Conservation (phyloP, 2,113 vertebrate species). For the Bostrychus sinensis region DNA sequence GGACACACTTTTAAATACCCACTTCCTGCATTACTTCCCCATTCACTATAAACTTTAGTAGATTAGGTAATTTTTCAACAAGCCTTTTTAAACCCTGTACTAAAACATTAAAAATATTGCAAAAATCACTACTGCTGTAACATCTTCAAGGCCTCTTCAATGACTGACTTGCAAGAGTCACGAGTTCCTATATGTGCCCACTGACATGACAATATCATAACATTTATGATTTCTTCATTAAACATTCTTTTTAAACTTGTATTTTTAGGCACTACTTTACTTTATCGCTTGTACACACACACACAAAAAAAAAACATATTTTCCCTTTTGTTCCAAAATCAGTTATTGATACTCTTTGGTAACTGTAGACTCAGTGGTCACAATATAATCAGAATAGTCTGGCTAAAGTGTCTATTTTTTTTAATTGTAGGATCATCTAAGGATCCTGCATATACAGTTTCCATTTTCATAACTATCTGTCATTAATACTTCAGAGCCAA, state of each 20-base stretch:
- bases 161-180: too few species aligned
- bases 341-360: not conserved
- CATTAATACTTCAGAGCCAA: not conserved
- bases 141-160: too few species aligned
- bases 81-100: constrained; percentile 1
- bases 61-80: constrained; percentile 12
- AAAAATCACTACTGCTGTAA: not conserved
- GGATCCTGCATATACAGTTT: not conserved
- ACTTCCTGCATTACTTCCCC: constrained; percentile 52
- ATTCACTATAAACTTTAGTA: constrained; percentile 37
- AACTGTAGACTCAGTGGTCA: not conserved
- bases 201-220: too few species aligned
- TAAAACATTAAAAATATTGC: constrained; percentile 8
- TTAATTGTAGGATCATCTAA: not conserved
- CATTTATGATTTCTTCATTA: too few species aligned
- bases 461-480: not conserved
- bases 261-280: too few species aligned
- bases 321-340: not conserved
- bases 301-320: too few species aligned
- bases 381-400: not conserved
- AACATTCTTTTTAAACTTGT: too few species aligned
- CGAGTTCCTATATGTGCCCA: too few species aligned
- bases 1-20: constrained; percentile 31
- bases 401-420: not conserved
- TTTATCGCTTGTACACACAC: too few species aligned